These are phyloP conservation scores for Scleropages formosus DNA, from an alignment of 2,797 vertebrate species.

Conservation along the genomic window DNA sequence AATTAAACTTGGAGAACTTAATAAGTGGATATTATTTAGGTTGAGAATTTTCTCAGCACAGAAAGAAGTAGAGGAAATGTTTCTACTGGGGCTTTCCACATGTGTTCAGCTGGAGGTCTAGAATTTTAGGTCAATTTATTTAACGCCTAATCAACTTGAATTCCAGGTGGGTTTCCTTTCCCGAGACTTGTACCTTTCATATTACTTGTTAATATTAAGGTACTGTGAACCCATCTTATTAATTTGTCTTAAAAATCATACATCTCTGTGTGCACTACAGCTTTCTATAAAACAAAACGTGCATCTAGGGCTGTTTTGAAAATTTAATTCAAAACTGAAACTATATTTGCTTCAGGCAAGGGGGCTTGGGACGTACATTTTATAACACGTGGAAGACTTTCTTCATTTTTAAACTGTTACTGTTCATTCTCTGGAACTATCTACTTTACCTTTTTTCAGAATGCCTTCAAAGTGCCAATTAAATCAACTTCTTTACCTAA, in stretches of 20 bases:
- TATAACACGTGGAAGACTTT: not conserved
- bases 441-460: not conserved
- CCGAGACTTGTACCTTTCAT: conserved; percentile 46
- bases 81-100: conserved; percentile 51
- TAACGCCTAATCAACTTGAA: conserved; percentile 62
- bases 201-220: conserved; percentile 46
- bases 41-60: conserved; percentile 58
- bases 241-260: conserved; percentile 46
- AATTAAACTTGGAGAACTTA: conserved; percentile 76
- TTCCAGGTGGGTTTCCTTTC: conserved; percentile 61
- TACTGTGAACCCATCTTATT: conserved; percentile 43
- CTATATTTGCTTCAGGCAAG: not conserved
- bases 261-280: not conserved
- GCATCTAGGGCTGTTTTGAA: conserved; percentile 14
- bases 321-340: conserved; percentile 25
- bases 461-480: no score
- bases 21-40: conserved; percentile 65
- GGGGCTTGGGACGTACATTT: conserved; percentile 25
- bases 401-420: conserved; percentile 23
- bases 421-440: not conserved
- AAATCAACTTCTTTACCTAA: no score
- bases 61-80: conserved; percentile 43
- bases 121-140: conserved; percentile 64
- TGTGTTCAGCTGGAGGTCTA: conserved; percentile 62
- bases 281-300: conserved; percentile 26